Conservation (phyloP, 2,797 vertebrate genomes). For the Rhabdophis nuchalis region DNA sequence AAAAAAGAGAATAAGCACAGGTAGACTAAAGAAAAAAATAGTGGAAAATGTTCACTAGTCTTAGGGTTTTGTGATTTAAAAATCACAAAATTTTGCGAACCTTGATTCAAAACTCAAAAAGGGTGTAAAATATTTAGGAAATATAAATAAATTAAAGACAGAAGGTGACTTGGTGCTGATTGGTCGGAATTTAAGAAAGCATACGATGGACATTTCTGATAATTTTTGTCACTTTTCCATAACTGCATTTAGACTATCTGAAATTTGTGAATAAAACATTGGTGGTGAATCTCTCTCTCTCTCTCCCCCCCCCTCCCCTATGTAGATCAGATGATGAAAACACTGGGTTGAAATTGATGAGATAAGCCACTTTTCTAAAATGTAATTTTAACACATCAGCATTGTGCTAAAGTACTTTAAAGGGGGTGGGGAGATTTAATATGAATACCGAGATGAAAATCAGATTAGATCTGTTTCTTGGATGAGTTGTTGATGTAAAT, state of each 20-base stretch:
- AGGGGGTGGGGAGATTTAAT: constrained; percentile 20
- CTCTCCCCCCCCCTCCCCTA: accelerated
- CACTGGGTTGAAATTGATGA: not conserved
- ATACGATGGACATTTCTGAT: not conserved
- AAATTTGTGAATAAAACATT: not conserved
- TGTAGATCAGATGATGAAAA: not conserved
- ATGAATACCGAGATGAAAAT: constrained; percentile 8
- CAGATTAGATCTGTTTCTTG: not conserved
- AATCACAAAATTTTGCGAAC: not conserved
- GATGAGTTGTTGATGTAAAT: not conserved
- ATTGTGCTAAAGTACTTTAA: not conserved
- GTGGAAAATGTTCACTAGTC: not conserved
- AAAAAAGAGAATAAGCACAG: not conserved
- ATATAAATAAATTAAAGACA: constrained; percentile 36
- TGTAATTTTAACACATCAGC: not conserved
- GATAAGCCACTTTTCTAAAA: not conserved
- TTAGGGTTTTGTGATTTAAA: not conserved
- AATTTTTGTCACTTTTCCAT: not conserved
- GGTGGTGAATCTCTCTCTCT: not conserved
- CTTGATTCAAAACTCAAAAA: not conserved
- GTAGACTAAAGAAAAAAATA: not conserved
- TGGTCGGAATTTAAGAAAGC: not conserved
- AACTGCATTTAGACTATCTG: not conserved
- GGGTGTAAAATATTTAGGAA: not conserved
- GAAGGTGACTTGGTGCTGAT: constrained; percentile 9